Conservation (phyloP, 2,797 vertebrate genomes). For the Peromyscus eremicus region DNA sequence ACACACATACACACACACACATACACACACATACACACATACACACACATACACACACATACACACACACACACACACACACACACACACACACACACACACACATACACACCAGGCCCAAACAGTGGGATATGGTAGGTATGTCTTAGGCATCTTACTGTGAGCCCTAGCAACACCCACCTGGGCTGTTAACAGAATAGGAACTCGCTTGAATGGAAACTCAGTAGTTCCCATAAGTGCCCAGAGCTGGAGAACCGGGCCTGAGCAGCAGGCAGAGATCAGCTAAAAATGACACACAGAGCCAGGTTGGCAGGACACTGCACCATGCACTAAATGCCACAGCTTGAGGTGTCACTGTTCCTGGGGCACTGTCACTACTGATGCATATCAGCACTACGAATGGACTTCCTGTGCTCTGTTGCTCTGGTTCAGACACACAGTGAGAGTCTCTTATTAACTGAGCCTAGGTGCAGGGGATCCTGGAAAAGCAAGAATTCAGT, state of each 20-base stretch:
- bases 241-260: slow-evolving; percentile 47
- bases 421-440: background rate
- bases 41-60: background rate
- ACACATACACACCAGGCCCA: background rate
- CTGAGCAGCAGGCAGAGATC: background rate
- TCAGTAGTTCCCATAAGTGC: slow-evolving; percentile 45
- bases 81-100: too few relatives aligned
- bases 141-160: background rate
- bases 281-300: slow-evolving; percentile 10
- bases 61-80: background rate
- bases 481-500: background rate
- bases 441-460: background rate
- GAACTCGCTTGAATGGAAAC: slow-evolving; percentile 18
- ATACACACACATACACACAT: too few relatives aligned
- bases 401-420: background rate
- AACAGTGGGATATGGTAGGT: background rate
- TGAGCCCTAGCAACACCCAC: background rate
- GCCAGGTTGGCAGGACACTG: slow-evolving; percentile 38
- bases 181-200: slow-evolving; percentile 42
- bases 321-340: background rate
- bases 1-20: too few relatives aligned
- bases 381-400: background rate
- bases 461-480: background rate
- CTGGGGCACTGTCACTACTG: background rate
- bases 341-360: background rate